These are phyloP conservation scores for Cyprinodon tularosa DNA, from an alignment of 2,113 vertebrate genomes.

Conservation along the genomic window DNA sequence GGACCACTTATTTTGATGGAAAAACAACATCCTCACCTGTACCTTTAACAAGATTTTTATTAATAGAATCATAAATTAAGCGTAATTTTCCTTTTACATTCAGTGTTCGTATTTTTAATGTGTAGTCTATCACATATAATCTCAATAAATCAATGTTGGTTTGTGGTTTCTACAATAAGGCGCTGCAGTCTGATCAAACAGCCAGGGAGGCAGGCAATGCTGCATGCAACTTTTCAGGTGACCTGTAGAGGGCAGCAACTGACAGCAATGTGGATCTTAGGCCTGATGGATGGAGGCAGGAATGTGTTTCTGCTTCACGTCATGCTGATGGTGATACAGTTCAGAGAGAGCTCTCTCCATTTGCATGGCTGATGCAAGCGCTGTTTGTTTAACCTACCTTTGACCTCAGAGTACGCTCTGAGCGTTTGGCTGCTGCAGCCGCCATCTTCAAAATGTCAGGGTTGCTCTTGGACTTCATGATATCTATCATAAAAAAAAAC, in stretches of 20 bases:
- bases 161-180: not conserved
- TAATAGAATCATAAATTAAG: not conserved
- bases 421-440: slow-evolving; percentile 82
- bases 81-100: not conserved
- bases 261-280: slow-evolving; percentile 4
- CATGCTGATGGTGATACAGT: slow-evolving; percentile 1
- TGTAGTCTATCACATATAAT: not conserved
- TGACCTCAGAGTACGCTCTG: slow-evolving; percentile 83
- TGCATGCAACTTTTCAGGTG: slow-evolving; percentile 26
- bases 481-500: slow-evolving; percentile 62
- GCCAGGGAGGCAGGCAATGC: slow-evolving; percentile 1
- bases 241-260: slow-evolving; percentile 67
- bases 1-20: too few relatives aligned
- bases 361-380: not conserved
- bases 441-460: slow-evolving; percentile 86
- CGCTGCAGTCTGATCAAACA: not conserved
- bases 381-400: slow-evolving; percentile 69
- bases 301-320: not conserved
- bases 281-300: not conserved
- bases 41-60: not conserved
- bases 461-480: slow-evolving; percentile 88
- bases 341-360: not conserved
- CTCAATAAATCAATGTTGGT: not conserved
- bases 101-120: too few relatives aligned
- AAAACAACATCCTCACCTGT: too few relatives aligned